phyloP scores from a whole-genome alignment of 2,888 invertebrate genomes.

The Nemotelus pantherinus region DNA sequence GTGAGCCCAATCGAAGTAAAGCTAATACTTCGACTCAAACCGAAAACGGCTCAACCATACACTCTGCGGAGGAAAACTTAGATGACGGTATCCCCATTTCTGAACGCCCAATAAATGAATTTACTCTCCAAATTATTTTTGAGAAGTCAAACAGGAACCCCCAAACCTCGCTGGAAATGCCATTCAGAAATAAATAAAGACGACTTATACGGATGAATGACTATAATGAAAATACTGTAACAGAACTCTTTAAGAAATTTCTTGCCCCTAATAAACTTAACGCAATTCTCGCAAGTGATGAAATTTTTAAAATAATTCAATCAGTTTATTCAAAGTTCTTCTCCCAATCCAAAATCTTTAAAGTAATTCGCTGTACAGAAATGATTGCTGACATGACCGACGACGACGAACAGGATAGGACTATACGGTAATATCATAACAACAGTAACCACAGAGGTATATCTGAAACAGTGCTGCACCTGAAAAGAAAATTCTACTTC shows the following conservation, averaged over 20 bases:
- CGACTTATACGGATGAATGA: neutral
- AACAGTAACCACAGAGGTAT: no score
- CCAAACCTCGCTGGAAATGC: neutral
- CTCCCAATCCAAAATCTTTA: no score
- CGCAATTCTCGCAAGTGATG: slow-evolving; percentile 23
- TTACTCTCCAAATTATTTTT: slow-evolving; percentile 1
- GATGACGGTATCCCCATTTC: neutral
- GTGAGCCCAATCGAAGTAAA: neutral
- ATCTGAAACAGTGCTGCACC: no score
- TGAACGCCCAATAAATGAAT: slow-evolving; percentile 13
- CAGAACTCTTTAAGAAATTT: neutral
- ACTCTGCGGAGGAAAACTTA: slow-evolving; percentile 11
- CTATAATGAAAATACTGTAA: neutral
- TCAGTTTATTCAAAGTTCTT: no score
- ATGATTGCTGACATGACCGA: neutral
- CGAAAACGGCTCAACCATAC: neutral
- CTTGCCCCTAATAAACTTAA: neutral
- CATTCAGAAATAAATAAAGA: slow-evolving; percentile 8
- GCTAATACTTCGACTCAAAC: neutral
- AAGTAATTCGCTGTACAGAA: no score
- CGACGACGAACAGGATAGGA: no score
- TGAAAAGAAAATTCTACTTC: neutral
- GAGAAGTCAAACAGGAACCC: neutral
- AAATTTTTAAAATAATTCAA: neutral
- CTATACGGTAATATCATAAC: no score